Evolutionary conservation across 2,888 invertebrate genomes (phyloP).

Genomic region (Petrolisthes cinctipes): DNA sequence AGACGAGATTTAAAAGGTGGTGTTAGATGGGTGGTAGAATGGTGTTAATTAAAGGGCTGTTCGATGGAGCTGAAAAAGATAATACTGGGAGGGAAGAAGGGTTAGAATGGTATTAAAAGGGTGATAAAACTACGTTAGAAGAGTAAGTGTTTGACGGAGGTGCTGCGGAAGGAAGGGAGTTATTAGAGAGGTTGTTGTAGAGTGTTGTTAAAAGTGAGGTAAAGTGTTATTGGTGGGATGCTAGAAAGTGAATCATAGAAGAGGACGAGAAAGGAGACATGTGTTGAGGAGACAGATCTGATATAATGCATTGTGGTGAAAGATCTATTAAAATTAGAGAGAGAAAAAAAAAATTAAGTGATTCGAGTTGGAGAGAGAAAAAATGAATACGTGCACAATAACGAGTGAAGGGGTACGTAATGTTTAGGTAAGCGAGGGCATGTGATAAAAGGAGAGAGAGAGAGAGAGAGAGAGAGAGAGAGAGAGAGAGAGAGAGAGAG

Average conservation of each 20-base stretch:
- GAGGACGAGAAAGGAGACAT: background rate
- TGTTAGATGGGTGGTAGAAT: background rate
- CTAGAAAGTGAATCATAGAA: background rate
- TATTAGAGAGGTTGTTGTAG: no score
- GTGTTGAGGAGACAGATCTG: background rate
- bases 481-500: background rate
- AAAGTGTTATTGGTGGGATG: background rate
- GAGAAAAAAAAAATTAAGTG: no score
- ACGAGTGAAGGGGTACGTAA: background rate
- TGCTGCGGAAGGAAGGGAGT: background rate
- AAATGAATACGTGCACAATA: background rate
- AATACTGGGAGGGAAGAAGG: background rate
- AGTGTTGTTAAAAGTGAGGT: background rate
- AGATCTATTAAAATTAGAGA: no score
- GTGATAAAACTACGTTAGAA: background rate
- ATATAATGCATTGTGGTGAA: background rate
- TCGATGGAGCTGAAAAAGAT: no score
- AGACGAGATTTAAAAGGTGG: background rate
- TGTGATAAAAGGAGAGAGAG: background rate
- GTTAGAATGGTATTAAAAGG: background rate
- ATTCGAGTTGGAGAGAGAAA: background rate
- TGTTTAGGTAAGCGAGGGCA: no score
- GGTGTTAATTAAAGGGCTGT: background rate
- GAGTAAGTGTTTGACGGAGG: background rate
- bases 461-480: background rate